phyloP scores from a whole-genome alignment of 2,113 vertebrate species.

The Carollia perspicillata region DNA sequence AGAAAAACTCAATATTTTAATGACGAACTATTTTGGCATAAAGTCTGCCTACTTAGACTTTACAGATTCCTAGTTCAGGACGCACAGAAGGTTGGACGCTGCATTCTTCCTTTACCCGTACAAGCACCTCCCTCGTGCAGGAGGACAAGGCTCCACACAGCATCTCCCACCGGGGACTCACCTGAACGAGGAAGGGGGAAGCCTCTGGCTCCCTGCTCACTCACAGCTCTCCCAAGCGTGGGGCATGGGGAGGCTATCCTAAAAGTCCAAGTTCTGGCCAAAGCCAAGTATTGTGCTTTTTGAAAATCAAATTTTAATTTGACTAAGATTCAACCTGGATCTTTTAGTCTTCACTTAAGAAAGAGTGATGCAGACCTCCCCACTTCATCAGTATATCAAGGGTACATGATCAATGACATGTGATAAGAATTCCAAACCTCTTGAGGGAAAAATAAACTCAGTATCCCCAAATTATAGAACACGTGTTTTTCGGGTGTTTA shows the following conservation, averaged over 20 bases:
- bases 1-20: not conserved
- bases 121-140: not conserved
- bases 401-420: not conserved
- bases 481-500: not conserved
- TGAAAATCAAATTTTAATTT: slow-evolving; percentile 37
- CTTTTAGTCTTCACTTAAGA: not conserved
- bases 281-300: slow-evolving; percentile 10
- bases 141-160: not conserved
- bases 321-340: not conserved
- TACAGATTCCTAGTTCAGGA: not conserved
- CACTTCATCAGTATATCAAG: not conserved
- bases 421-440: not conserved
- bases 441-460: not conserved
- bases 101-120: not conserved
- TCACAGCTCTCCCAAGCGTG: not conserved
- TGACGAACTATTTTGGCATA: not conserved
- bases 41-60: not conserved
- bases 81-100: not conserved
- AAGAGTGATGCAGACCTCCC: not conserved
- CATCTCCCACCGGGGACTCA: not conserved
- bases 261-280: not conserved
- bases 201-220: not conserved
- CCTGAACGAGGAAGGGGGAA: not conserved
- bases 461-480: not conserved
- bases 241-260: not conserved